Evolutionary conservation across 1,140 invertebrate genomes (phyloP).

Genomic region (Diorhabda carinulata): DNA sequence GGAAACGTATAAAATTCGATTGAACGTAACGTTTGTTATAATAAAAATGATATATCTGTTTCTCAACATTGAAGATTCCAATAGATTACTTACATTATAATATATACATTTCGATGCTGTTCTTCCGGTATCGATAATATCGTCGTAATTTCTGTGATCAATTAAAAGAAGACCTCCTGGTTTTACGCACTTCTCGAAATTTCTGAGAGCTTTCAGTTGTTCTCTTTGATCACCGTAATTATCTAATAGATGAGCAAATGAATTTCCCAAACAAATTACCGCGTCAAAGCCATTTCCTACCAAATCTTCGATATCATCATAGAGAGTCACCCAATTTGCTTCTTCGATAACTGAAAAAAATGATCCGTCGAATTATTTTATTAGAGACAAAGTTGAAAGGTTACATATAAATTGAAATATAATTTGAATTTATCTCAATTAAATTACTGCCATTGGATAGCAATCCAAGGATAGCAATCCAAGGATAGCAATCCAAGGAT

Average conservation of each 20-base stretch:
- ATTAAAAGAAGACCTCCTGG: constrained; percentile 80
- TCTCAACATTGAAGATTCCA: not conserved
- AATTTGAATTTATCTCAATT: no score
- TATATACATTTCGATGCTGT: constrained; percentile 79
- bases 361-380: constrained; percentile 7
- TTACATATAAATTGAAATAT: no score
- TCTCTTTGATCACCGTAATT: constrained; percentile 71
- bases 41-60: no score
- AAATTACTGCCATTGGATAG: no score
- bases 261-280: constrained; percentile 84
- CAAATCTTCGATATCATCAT: constrained; percentile 63
- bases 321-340: constrained; percentile 73
- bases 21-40: no score
- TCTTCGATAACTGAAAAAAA: constrained; percentile 69
- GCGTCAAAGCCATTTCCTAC: constrained; percentile 68
- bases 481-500: no score
- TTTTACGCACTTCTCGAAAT: constrained; percentile 77
- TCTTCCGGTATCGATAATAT: constrained; percentile 67
- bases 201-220: constrained; percentile 68
- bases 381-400: no score
- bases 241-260: constrained; percentile 83
- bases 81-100: constrained; percentile 73
- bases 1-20: no score
- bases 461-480: no score
- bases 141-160: constrained; percentile 85